phyloP scores from a whole-genome alignment of 2,797 vertebrate genomes.

The Trachops cirrhosus region DNA sequence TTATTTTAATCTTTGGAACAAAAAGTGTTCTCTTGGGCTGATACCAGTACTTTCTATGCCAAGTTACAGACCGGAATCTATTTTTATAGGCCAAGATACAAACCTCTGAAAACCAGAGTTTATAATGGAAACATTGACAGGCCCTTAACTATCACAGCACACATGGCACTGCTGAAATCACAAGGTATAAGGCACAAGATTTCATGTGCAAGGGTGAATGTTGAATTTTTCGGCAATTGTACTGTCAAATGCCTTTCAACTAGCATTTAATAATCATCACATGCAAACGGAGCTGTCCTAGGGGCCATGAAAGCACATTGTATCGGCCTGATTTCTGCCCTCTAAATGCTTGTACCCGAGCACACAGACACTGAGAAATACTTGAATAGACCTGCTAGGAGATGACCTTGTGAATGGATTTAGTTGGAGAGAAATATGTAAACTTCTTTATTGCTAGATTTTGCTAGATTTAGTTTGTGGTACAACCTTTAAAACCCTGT shows the following conservation, averaged over 20 bases:
- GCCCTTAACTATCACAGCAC: constrained; percentile 62
- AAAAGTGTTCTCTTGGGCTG: constrained; percentile 75
- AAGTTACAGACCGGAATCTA: constrained; percentile 72
- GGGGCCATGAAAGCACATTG: not conserved
- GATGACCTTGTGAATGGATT: not conserved
- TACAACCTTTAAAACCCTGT: not conserved
- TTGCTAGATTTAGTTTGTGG: not conserved
- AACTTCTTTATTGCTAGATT: not conserved
- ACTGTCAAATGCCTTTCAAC: constrained; percentile 19
- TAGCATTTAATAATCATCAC: not conserved
- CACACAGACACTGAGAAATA: not conserved
- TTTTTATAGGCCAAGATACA: constrained; percentile 74
- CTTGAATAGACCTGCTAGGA: not conserved
- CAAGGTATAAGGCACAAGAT: constrained; percentile 44
- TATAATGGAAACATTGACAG: constrained; percentile 69
- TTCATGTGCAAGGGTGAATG: constrained; percentile 19
- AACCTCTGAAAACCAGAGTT: constrained; percentile 73
- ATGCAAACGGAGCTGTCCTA: not conserved
- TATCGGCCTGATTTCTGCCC: not conserved
- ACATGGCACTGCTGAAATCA: constrained; percentile 68
- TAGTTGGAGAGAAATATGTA: not conserved
- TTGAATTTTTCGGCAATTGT: constrained; percentile 18
- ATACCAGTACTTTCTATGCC: constrained; percentile 69
- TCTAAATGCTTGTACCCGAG: not conserved
- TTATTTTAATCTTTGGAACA: constrained; percentile 79